Evolutionary conservation across 64 coral and sea anemone species (phyloP), one percentile per base, ranked within the genome.

Genomic region (Dendrophyllia cribrosa): DNA sequence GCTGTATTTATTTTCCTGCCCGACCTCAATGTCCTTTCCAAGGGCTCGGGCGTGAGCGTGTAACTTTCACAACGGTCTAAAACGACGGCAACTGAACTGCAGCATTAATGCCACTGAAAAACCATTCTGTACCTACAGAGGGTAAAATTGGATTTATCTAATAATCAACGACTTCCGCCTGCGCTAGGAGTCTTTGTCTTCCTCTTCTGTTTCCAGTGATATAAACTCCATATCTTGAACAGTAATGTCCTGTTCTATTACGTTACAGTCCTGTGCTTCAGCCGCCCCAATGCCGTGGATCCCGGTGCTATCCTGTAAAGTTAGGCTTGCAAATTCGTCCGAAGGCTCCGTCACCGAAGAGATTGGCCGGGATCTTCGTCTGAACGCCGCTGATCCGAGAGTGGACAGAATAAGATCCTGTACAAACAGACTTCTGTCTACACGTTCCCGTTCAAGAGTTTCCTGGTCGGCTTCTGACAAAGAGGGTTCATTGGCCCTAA

Each of bases 321-420:
- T 85, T 48, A 96, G 65, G 24, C 85, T 87, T 80, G 91, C 82
- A 87, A 96, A 96, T 72, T 93, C 95, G 51, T 90, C 80, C 63
- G 77, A 23, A 48, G 92, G 58, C 59, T 67, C 79, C 34, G 67
- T 16, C 44, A 52, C 53, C 22, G 24, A 51, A 2, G 68, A 24
- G 22, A 23, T 44, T 16, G 80, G 59, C 19, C 43, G 85, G 2
- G 67, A 45, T 74, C 71, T 87, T 1, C 71, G 85, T 20, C 85
- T 86, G 5, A 86, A 71, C 7, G 83, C 63, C 70, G 80, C 87
- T 58, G 87, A 88, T 17, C 91, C 94, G 60, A 98, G 94, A 21
- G 93, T 98, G 9, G 97, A 98, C 22, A 98, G 72, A 78, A 96
- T 93, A 48, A 98, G 93, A 96, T 98, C 97, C 88, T 98, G 97